phyloP scores from a whole-genome alignment of 2,888 invertebrate species.

The Acronicta leporina region DNA sequence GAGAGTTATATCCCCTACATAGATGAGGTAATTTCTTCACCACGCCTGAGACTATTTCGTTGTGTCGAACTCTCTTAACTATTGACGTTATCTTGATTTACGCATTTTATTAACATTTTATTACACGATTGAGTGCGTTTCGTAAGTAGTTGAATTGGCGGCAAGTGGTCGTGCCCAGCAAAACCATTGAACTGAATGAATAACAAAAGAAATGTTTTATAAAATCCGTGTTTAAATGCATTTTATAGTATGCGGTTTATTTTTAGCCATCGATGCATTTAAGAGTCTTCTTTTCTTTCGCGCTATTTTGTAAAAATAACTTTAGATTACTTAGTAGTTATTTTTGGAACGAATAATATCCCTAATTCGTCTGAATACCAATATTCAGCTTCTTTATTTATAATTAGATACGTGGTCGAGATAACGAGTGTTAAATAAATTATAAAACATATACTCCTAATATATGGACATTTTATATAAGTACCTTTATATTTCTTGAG shows the following conservation, averaged over 20 bases:
- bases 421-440: no score
- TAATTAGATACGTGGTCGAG: no score
- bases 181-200: conserved; percentile 46
- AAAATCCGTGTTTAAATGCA: conserved; percentile 12
- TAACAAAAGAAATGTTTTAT: conserved; percentile 15
- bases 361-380: no score
- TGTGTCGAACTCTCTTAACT: conserved; percentile 80
- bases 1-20: conserved; percentile 75
- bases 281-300: not conserved
- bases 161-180: conserved; percentile 35
- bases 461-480: no score
- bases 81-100: conserved; percentile 87
- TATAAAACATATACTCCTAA: no score
- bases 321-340: no score
- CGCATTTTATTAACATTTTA: conserved; percentile 86
- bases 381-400: no score
- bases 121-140: conserved; percentile 77
- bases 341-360: no score
- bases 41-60: conserved; percentile 77
- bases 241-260: not conserved
- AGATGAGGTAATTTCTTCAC: conserved; percentile 79
- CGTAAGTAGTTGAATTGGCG: conserved; percentile 63
- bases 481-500: no score
- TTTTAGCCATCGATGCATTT: not conserved
- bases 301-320: not conserved